These are phyloP conservation scores for Drosophila nr. perissopoda DNA, from an alignment of 2,888 invertebrate genomes.

Conservation along the genomic window DNA sequence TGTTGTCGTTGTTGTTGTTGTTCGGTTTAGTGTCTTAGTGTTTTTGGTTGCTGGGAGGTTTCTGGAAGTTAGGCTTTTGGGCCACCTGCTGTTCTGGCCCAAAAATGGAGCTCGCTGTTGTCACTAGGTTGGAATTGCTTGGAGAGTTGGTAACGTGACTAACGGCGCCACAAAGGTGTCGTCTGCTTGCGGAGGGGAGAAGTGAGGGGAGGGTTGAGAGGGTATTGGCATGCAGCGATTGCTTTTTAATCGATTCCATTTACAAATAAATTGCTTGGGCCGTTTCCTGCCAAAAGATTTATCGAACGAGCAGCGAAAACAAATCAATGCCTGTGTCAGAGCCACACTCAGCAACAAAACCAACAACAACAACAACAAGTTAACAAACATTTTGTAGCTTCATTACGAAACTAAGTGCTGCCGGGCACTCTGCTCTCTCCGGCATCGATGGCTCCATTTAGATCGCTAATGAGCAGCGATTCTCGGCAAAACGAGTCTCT, in stretches of 20 bases:
- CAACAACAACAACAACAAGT: neutral
- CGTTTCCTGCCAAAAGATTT: slow-evolving; percentile 62
- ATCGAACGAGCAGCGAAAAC: slow-evolving; percentile 54
- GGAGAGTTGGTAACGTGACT: slow-evolving; percentile 73
- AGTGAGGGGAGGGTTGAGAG: slow-evolving; percentile 9
- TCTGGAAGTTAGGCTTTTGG: slow-evolving; percentile 6
- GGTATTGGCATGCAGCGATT: slow-evolving; percentile 77
- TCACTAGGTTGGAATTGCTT: slow-evolving; percentile 75
- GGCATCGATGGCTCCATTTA: slow-evolving; percentile 1
- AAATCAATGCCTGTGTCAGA: slow-evolving; percentile 46
- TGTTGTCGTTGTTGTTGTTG: neutral
- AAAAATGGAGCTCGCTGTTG: slow-evolving; percentile 64
- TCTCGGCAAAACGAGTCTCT: neutral
- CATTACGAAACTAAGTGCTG: slow-evolving; percentile 47
- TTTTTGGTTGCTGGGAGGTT: slow-evolving; percentile 9
- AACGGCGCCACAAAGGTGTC: slow-evolving; percentile 79
- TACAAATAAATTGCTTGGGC: slow-evolving; percentile 84
- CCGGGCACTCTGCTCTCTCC: slow-evolving; percentile 21
- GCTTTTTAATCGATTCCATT: slow-evolving; percentile 85
- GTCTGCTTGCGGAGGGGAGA: slow-evolving; percentile 46
- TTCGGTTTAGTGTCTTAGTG: slow-evolving; percentile 13
- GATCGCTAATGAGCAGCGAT: slow-evolving; percentile 25
- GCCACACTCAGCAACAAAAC: slow-evolving; percentile 10
- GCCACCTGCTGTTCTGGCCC: slow-evolving; percentile 64
- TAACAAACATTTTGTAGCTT: slow-evolving; percentile 56